A percentile compares a stretch with the other conserved stretches of the same genome.
Evolutionary conservation across 2,888 invertebrate genomes (phyloP).

Genomic region (Eustalomyia histrio): DNA sequence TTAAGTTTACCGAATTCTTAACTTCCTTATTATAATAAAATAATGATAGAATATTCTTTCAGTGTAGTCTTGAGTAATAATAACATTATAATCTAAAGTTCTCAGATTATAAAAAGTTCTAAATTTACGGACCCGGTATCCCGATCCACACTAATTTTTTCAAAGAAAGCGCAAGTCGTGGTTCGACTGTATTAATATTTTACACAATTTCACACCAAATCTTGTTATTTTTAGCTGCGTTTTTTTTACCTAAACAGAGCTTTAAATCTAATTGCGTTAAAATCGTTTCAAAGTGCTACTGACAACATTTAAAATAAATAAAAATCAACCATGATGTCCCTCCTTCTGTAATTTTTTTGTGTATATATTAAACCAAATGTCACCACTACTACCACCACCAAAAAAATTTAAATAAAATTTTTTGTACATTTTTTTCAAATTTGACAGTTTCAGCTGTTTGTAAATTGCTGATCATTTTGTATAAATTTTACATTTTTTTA

Average conservation of each 20-base stretch:
- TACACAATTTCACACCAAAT: not conserved
- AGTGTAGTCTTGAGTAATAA: too few species aligned
- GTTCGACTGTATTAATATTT: not conserved
- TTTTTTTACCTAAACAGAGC: constrained; percentile 29
- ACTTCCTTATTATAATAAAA: too few species aligned
- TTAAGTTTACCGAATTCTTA: too few species aligned
- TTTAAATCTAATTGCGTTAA: constrained; percentile 39
- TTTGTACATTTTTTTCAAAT: not conserved
- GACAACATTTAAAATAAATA: constrained; percentile 41
- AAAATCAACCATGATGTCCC: constrained; percentile 76
- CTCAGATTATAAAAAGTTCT: too few species aligned
- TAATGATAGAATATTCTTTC: too few species aligned
- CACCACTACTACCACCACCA: constrained; percentile 6
- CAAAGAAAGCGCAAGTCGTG: too few species aligned
- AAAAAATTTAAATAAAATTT: not conserved
- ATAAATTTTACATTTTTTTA: not conserved
- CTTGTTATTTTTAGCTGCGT: constrained; percentile 14
- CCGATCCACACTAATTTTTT: too few species aligned
- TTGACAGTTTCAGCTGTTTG: constrained; percentile 3
- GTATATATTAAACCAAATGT: constrained; percentile 46
- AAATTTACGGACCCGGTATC: too few species aligned
- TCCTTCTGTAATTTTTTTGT: constrained; percentile 72
- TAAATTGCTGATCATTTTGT: constrained; percentile 1
- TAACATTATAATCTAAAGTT: too few species aligned
- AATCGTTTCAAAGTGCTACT: constrained; percentile 35